Evolutionary conservation across 2,797 vertebrate species (phyloP).

Genomic region (Pantherophis vulpinus): DNA sequence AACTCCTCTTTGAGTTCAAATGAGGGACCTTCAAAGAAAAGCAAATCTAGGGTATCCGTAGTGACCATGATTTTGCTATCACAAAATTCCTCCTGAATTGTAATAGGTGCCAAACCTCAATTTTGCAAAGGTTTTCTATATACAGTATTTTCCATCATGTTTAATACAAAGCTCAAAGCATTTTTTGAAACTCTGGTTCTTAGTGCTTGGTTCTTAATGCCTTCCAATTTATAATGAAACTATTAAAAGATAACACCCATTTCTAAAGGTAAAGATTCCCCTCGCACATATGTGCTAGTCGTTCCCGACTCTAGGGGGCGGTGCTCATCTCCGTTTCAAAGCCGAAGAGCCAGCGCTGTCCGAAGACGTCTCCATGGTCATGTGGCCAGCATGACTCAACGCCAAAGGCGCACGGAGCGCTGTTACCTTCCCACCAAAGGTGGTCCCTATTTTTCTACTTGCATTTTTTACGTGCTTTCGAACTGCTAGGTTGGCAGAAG

Average conservation of each 20-base stretch:
- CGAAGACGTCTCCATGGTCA: too few species aligned
- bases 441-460: too few species aligned
- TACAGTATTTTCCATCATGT: neutral
- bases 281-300: too few species aligned
- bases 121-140: conserved; percentile 13
- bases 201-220: neutral
- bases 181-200: neutral
- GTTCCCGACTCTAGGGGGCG: too few species aligned
- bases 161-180: neutral
- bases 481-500: too few species aligned
- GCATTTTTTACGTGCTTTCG: too few species aligned
- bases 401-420: too few species aligned
- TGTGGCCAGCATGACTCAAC: too few species aligned
- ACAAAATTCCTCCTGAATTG: neutral
- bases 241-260: neutral
- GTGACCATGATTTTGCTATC: conserved; percentile 18
- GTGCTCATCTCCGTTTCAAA: too few species aligned
- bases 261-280: neutral
- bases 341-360: too few species aligned
- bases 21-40: neutral
- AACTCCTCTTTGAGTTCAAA: neutral
- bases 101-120: neutral
- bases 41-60: conserved; percentile 22
- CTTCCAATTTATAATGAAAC: neutral
- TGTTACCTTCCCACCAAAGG: too few species aligned